A percentile compares a stretch with the other conserved stretches of the same genome.
Evolutionary conservation across 2,888 invertebrate genomes (phyloP).

Genomic region (Nomada goodeniana): DNA sequence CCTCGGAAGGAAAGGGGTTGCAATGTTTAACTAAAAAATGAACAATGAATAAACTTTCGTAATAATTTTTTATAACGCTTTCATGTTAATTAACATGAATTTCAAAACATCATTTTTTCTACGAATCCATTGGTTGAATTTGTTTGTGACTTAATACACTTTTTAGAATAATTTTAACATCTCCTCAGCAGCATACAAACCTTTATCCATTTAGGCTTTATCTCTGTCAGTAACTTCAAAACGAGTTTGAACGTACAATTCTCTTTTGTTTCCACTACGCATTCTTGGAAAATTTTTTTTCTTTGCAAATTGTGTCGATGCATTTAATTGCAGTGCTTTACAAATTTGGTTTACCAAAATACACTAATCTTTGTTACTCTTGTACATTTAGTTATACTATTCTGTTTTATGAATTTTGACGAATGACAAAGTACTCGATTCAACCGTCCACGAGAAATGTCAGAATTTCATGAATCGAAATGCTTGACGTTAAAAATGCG

Average conservation of each 20-base stretch:
- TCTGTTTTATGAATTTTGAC: constrained; percentile 39
- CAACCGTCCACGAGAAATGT: constrained; percentile 66
- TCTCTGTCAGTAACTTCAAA: not conserved
- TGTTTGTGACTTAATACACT: not conserved
- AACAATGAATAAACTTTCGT: constrained; percentile 5
- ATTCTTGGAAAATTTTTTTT: not conserved
- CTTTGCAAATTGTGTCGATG: constrained; percentile 18
- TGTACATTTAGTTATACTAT: constrained; percentile 44
- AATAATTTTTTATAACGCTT: constrained; percentile 8
- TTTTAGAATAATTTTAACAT: not conserved
- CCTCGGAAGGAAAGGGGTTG: constrained; percentile 43
- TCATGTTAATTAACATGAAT: not conserved
- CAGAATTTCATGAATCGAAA: constrained; percentile 62
- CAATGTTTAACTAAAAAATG: constrained; percentile 5
- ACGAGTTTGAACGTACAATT: not conserved
- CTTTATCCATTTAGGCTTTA: not conserved
- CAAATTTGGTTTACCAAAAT: not conserved
- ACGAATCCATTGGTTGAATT: not conserved
- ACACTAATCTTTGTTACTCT: constrained; percentile 17
- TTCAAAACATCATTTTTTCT: not conserved
- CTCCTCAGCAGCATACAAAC: not conserved
- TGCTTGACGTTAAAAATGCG: constrained; percentile 40
- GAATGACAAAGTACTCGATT: constrained; percentile 55
- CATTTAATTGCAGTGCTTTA: constrained; percentile 30
- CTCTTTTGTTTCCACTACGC: not conserved